Conservation (phyloP, 2,113 vertebrate genomes). For the Anoura caudifer region DNA sequence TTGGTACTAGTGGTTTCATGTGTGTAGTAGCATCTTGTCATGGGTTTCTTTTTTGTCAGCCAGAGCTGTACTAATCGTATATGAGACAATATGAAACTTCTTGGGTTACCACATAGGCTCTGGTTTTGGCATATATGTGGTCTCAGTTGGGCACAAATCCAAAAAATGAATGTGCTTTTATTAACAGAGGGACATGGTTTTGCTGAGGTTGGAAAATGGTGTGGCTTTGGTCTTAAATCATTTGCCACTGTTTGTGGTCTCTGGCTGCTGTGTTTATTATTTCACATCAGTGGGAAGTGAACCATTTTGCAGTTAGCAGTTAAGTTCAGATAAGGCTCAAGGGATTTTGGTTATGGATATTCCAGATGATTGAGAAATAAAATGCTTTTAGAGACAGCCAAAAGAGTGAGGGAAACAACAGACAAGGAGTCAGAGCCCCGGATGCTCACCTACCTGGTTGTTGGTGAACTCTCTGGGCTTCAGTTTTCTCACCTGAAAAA, state of each 20-base stretch:
- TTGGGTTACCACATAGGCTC: conserved; percentile 45
- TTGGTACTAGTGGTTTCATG: not conserved
- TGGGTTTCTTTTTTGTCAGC: not conserved
- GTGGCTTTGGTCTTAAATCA: conserved; percentile 4
- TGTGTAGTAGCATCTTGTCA: not conserved
- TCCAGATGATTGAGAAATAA: conserved; percentile 37
- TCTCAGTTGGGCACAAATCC: conserved; percentile 26
- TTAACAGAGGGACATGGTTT: conserved; percentile 45
- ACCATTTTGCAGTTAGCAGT: conserved; percentile 45
- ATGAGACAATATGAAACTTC: conserved; percentile 53
- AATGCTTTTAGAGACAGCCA: not conserved
- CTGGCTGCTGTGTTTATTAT: conserved; percentile 18
- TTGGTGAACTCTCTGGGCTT: not conserved
- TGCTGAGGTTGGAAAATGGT: conserved; percentile 51
- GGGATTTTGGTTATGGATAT: conserved; percentile 42
- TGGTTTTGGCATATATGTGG: conserved; percentile 45
- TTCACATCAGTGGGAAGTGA: conserved; percentile 32
- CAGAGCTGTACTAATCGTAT: not conserved
- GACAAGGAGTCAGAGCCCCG: not conserved
- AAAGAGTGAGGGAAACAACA: not conserved
- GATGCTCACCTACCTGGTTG: not conserved
- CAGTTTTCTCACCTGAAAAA: not conserved
- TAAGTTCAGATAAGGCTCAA: conserved; percentile 14
- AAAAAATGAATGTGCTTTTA: conserved; percentile 10
- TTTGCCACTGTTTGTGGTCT: conserved; percentile 17